phyloP scores from a whole-genome alignment of 2,797 vertebrate species.

The Chromobotia macracanthus region DNA sequence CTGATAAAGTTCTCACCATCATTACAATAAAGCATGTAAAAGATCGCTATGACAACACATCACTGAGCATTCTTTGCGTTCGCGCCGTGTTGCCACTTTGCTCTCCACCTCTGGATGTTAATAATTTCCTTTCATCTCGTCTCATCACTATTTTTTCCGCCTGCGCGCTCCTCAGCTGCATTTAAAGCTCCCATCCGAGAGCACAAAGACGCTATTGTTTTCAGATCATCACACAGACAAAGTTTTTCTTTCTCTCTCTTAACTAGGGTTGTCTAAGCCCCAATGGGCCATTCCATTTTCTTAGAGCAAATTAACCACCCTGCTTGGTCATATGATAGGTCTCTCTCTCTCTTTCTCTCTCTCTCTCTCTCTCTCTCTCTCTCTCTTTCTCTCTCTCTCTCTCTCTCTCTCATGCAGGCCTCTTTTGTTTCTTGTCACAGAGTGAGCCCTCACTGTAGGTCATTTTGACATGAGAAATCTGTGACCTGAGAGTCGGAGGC shows the following conservation, averaged over 20 bases:
- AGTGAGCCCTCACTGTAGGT: conserved; percentile 35
- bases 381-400: neutral
- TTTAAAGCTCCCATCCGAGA: conserved; percentile 25
- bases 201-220: conserved; percentile 51
- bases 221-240: conserved; percentile 49
- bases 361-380: neutral
- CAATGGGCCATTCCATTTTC: conserved; percentile 43
- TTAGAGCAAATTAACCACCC: conserved; percentile 48
- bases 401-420: conserved; percentile 15
- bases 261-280: conserved; percentile 40
- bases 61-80: conserved; percentile 7
- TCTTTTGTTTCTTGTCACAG: conserved; percentile 46
- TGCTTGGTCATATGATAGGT: conserved; percentile 33
- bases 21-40: neutral
- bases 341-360: conserved; percentile 13
- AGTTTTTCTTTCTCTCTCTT: conserved; percentile 40
- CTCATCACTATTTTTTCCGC: conserved; percentile 31
- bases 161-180: conserved; percentile 35
- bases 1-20: neutral
- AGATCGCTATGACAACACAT: conserved; percentile 24
- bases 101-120: conserved; percentile 36
- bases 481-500: conserved; percentile 44
- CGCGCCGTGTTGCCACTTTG: conserved; percentile 7
- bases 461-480: conserved; percentile 49
- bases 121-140: conserved; percentile 45